A percentile compares a stretch with the other conserved stretches of the same genome.
Conservation (phyloP, 2,113 vertebrate species). For the Bufo gargarizans region DNA sequence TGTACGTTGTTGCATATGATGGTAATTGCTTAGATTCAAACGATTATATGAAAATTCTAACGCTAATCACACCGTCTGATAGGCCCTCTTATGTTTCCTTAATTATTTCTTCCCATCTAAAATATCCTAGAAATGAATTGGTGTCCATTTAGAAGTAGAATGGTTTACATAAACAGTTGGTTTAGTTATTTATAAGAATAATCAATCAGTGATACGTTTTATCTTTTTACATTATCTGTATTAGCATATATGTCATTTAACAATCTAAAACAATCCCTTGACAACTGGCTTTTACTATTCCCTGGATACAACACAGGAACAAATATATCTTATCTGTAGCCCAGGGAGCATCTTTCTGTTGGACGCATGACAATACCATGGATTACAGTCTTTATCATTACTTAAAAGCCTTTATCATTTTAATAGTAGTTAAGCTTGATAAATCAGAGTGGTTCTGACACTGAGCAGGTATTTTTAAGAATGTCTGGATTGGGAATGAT, state of each 20-base stretch:
- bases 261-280: background rate
- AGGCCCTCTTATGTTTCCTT: too few relatives aligned
- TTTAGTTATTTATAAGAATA: background rate
- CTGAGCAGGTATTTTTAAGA: background rate
- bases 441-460: background rate
- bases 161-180: background rate
- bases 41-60: too few relatives aligned
- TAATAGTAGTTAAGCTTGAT: background rate
- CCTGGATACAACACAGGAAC: slow-evolving; percentile 1
- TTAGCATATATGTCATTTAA: background rate
- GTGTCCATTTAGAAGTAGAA: background rate
- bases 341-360: background rate
- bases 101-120: background rate
- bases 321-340: background rate
- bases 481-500: background rate
- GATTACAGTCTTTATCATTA: background rate
- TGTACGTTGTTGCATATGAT: too few relatives aligned
- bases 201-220: too few relatives aligned
- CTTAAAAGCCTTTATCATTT: slow-evolving; percentile 22
- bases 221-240: background rate
- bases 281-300: slow-evolving; percentile 6
- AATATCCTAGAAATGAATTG: background rate
- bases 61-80: too few relatives aligned
- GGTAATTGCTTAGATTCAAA: too few relatives aligned
- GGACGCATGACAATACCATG: background rate